Percentiles rank a stretch among this genome's conserved stretches.
Evolutionary conservation across 2,113 vertebrate genomes (phyloP).

Genomic region (Tachycineta bicolor): DNA sequence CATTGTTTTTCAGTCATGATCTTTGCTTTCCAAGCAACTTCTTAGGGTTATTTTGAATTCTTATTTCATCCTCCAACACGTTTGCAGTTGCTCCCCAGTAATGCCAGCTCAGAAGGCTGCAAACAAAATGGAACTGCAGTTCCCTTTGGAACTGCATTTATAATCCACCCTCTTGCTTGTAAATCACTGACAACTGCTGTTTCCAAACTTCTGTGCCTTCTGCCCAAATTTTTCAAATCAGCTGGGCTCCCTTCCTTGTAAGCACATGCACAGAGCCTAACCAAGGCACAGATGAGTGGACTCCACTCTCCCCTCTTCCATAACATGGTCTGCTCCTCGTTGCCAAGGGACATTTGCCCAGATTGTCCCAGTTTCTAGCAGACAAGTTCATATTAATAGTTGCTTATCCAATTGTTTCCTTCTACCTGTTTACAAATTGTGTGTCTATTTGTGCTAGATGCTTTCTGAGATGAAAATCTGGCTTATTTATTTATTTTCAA

Average conservation of each 20-base stretch:
- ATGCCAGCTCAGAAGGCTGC: not conserved
- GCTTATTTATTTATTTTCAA: not conserved
- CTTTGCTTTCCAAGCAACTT: not conserved
- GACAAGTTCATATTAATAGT: not conserved
- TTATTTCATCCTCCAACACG: not conserved
- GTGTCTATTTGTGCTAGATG: not conserved
- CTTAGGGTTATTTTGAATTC: not conserved
- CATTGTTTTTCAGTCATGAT: not conserved
- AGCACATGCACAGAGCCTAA: rapidly evolving
- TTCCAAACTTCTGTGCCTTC: not conserved
- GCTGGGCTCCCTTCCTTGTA: not conserved
- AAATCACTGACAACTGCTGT: not conserved
- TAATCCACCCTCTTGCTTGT: not conserved
- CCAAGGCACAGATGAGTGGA: not conserved
- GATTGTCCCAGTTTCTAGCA: not conserved
- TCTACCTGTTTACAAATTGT: not conserved
- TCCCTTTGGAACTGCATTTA: not conserved
- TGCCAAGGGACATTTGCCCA: not conserved
- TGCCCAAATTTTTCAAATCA: not conserved
- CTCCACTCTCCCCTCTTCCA: not conserved
- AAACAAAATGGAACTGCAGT: not conserved
- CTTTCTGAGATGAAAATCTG: not conserved
- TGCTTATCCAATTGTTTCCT: not conserved
- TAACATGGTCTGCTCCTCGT: not conserved
- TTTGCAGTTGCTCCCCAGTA: not conserved